Conservation (phyloP, 2,797 vertebrate genomes). For the Linurgus olivaceus region DNA sequence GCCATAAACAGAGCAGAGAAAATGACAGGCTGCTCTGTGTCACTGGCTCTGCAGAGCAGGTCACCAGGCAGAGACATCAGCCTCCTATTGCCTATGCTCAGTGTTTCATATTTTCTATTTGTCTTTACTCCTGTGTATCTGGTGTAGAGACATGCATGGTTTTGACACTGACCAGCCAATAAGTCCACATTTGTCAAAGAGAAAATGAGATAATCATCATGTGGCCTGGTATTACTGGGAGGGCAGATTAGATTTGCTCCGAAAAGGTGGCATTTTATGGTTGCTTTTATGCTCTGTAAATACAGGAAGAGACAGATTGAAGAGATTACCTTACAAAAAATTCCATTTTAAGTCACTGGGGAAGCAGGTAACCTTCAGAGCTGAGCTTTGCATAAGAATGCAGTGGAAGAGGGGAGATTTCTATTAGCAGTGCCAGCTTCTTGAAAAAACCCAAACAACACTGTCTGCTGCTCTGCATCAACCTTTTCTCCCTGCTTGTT, state of each 20-base stretch:
- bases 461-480: neutral
- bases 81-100: neutral
- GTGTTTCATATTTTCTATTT: conserved; percentile 38
- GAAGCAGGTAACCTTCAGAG: conserved; percentile 69
- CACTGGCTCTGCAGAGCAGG: conserved; percentile 69
- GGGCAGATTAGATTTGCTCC: conserved; percentile 64
- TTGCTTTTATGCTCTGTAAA: conserved; percentile 60
- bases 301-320: conserved; percentile 62
- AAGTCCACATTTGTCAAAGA: conserved; percentile 58
- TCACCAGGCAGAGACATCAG: conserved; percentile 4
- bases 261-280: conserved; percentile 61
- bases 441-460: neutral
- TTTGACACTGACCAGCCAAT: conserved; percentile 18
- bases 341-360: conserved; percentile 64
- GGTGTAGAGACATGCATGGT: conserved; percentile 29
- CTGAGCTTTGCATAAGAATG: conserved; percentile 58
- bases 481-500: neutral
- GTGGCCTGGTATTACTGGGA: conserved; percentile 56
- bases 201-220: conserved; percentile 62
- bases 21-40: conserved; percentile 70
- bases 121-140: conserved; percentile 37
- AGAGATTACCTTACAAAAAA: conserved; percentile 69
- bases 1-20: conserved; percentile 52
- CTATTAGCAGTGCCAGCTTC: neutral
- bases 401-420: neutral